These are phyloP conservation scores for Schizothorax lantsangensis DNA, from an alignment of 2,797 vertebrate species.

Conservation along the genomic window DNA sequence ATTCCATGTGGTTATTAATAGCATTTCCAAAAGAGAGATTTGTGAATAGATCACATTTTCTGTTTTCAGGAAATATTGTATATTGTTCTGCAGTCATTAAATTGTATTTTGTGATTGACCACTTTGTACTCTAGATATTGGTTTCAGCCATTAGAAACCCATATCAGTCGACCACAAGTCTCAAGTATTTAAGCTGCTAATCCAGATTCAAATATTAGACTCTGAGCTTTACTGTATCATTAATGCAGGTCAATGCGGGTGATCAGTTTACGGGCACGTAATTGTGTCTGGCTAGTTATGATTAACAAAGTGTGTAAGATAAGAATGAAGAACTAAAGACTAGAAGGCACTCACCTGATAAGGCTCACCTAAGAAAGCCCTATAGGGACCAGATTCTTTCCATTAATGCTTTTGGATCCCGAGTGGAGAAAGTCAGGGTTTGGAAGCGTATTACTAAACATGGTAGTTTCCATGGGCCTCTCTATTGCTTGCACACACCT, in stretches of 20 bases:
- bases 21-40: neutral
- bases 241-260: neutral
- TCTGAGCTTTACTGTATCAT: neutral
- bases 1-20: neutral
- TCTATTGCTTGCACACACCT: neutral
- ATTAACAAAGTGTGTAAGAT: neutral
- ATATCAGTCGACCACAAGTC: neutral
- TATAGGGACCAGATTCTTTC: neutral
- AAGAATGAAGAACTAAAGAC: neutral
- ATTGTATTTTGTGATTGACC: neutral
- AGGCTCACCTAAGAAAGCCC: neutral
- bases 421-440: neutral
- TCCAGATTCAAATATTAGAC: neutral
- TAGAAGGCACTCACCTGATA: constrained; percentile 1
- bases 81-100: neutral
- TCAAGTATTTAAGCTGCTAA: neutral
- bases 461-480: neutral
- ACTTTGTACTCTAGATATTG: neutral
- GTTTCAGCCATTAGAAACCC: neutral
- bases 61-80: neutral
- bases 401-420: neutral
- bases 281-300: neutral
- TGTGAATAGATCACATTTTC: neutral
- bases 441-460: constrained; percentile 8
- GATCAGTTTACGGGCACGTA: neutral